Percentiles rank a stretch among this genome's conserved stretches.
Evolutionary conservation across 2,113 vertebrate species (phyloP).

Genomic region (Gambusia affinis): DNA sequence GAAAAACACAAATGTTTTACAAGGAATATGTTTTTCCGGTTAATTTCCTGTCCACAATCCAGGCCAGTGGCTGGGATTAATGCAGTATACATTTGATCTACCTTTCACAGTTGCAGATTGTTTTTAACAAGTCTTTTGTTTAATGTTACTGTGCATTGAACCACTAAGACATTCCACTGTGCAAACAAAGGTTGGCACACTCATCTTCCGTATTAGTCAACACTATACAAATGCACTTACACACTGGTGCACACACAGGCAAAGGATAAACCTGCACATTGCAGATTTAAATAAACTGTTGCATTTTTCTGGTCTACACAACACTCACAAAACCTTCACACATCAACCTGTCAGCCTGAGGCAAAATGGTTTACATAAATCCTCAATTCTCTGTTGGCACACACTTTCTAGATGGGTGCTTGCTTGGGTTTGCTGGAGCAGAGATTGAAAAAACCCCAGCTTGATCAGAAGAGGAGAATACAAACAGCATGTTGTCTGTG

Average conservation of each 20-base stretch:
- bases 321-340: constrained; percentile 15
- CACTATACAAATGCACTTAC: neutral
- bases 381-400: constrained; percentile 49
- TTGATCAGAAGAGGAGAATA: constrained; percentile 14
- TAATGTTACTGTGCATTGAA: neutral
- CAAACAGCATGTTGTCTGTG: neutral
- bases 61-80: too few relatives aligned
- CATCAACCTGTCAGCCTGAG: constrained; percentile 35
- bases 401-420: constrained; percentile 27
- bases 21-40: too few relatives aligned
- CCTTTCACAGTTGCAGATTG: neutral
- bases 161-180: neutral
- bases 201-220: neutral
- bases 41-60: too few relatives aligned
- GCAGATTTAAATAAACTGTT: constrained; percentile 25
- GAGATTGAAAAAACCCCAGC: constrained; percentile 38
- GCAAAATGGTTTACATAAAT: constrained; percentile 61
- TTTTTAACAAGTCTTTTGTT: neutral
- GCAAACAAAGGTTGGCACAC: neutral
- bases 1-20: too few relatives aligned
- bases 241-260: constrained; percentile 2
- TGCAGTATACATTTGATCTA: neutral
- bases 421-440: constrained; percentile 50
- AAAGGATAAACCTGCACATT: constrained; percentile 15
- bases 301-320: constrained; percentile 25